Base-by-base conservation (phyloP, 2,888 invertebrate genomes). In the Stenchaetothrips biformis region DNA sequence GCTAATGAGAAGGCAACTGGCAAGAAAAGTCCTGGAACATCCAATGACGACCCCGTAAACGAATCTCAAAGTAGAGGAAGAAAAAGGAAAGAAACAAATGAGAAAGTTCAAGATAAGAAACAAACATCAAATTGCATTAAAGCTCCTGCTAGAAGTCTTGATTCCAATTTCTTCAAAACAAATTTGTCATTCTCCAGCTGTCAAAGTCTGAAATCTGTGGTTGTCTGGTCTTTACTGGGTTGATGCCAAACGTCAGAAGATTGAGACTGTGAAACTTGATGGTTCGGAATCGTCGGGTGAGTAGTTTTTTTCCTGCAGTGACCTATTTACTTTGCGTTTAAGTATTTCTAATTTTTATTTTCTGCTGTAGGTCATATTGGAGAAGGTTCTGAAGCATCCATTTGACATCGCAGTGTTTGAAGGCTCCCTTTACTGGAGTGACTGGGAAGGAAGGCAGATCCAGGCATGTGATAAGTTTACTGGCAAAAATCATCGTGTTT, bases 171-270 rank as follows among this genome's bases (percentile, higher is more conserved):
- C n/a, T n/a, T n/a, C n/a, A n/a, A n/a, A n/a, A n/a, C n/a, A n/a
- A n/a, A n/a, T n/a, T n/a, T n/a, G n/a, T n/a, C n/a, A n/a, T n/a
- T n/a, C n/a, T n/a, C n/a, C n/a, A n/a, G n/a, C n/a, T n/a, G n/a
- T n/a, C n/a, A n/a, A n/a, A n/a, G n/a, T n/a, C n/a, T n/a, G n/a
- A n/a, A n/a, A n/a, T n/a, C n/a, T n/a, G n/a, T n/a, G n/a, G n/a
- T n/a, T n/a, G n/a, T n/a, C n/a, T n/a, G n/a, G 96, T 13, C 87
- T 99, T 7, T 99, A 97, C 87, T 98, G 95, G 94, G 93, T 94
- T 3, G 98, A 98, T 86, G 93, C 92, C 13, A 92, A 92, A 85
- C 85, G 91, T 62, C 89, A 89, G 83, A 90, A 89, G 0, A 89
- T 95, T 78, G 92, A 93, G 86, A 91, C 91, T 79, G 88, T 90